Conservation (phyloP, 2,113 vertebrate genomes). For the Myocastor coypus region DNA sequence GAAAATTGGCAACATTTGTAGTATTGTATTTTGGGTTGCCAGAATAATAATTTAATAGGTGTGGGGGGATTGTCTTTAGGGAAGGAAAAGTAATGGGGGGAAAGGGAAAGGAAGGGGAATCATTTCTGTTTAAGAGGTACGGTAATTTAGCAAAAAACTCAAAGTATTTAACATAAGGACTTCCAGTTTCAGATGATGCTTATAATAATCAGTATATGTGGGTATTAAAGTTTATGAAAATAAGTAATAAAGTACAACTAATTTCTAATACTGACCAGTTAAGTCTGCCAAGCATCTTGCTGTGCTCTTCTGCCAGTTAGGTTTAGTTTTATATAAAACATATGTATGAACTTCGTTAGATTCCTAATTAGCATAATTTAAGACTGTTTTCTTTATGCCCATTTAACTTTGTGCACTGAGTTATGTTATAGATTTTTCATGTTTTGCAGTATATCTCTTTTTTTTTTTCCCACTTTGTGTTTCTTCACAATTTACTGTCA, state of each 20-base stretch:
- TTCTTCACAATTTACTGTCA: too few relatives aligned
- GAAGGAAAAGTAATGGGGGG: not conserved
- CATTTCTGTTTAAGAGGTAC: not conserved
- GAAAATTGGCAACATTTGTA: conserved; percentile 5
- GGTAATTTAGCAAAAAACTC: not conserved
- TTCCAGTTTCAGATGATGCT: not conserved
- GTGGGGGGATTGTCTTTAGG: not conserved
- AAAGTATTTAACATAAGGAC: not conserved
- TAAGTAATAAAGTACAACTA: not conserved
- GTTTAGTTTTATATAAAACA: conserved; percentile 22
- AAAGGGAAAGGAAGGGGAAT: not conserved
- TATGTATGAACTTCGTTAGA: conserved; percentile 19
- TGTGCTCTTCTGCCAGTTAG: not conserved
- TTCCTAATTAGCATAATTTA: conserved; percentile 31
- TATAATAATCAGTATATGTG: not conserved
- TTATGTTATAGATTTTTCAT: conserved; percentile 43
- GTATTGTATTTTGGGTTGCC: conserved; percentile 11
- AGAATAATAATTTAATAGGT: conserved; percentile 10
- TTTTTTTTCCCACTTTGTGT: too few relatives aligned
- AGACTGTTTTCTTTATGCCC: not conserved
- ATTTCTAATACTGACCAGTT: not conserved
- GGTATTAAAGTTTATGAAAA: conserved; percentile 1
- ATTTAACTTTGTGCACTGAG: not conserved
- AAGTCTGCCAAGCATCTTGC: not conserved
- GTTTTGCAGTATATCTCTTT: not conserved